phyloP scores from a whole-genome alignment of 2,888 invertebrate genomes.

The Clepsis dumicolana region DNA sequence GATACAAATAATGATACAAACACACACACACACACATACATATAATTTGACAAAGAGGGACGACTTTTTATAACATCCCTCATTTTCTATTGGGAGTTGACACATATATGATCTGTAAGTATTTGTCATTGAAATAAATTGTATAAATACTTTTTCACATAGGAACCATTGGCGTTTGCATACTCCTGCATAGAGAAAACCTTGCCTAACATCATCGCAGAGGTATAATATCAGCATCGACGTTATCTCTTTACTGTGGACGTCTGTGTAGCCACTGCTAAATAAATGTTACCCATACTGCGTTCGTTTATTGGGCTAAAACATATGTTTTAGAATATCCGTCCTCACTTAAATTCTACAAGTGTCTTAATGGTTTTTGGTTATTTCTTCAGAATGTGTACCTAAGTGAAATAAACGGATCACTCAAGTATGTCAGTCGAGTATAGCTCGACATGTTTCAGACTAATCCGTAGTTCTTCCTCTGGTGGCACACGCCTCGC shows the following conservation, averaged over 20 bases:
- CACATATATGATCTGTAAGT: background rate
- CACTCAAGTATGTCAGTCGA: no score
- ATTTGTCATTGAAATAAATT: background rate
- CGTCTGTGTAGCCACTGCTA: conserved; percentile 26
- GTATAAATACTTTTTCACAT: conserved; percentile 59
- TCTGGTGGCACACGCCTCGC: no score
- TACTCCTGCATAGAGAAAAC: conserved; percentile 90
- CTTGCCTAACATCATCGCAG: conserved; percentile 87
- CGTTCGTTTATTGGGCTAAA: conserved; percentile 19
- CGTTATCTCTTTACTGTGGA: conserved; percentile 50
- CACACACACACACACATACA: no score
- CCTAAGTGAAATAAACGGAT: no score
- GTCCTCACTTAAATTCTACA: background rate
- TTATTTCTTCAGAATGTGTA: background rate
- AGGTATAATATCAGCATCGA: conserved; percentile 83
- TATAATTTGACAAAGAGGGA: no score
- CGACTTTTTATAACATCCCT: background rate
- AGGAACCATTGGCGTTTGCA: conserved; percentile 87
- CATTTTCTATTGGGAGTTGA: background rate
- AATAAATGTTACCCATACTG: conserved; percentile 21
- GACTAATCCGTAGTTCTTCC: no score
- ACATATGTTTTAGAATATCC: background rate
- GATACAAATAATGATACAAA: no score
- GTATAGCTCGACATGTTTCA: no score
- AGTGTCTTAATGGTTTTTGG: background rate